Evolutionary conservation across 2,888 invertebrate species (phyloP), one percentile per base, ranked within the genome.

Genomic region (Nymphalis c-album): DNA sequence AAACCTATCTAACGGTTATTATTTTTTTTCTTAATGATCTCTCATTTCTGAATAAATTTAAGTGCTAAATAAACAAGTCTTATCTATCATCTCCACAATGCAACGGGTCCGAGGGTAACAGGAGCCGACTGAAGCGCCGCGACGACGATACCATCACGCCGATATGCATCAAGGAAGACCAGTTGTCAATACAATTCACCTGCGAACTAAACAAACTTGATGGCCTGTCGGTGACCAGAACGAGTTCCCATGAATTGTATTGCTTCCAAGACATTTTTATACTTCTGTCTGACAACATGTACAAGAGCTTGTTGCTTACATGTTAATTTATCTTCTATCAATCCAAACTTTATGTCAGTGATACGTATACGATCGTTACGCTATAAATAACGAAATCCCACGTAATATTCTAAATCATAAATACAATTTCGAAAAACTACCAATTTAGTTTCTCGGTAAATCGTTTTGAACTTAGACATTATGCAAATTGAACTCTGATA

Each of bases 131-230:
- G 87, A 89, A 90, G 88, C 87, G 90, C 90, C 90, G 91, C 86
- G 78, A 75, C 78, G 78, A 77, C 84, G 91, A 91, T 91, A 91
- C 85, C 87, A 91, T 91, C 91, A 90, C 88, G 78, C 88, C 87
- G 91, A 91, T 92, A 91, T 79, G 84, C 85, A 92, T 92, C 91
- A 90, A 91, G 91, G 91, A 91, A 91, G 91, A 90, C 91, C 88
- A 90, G 85, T 89, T 90, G 91, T 92, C 91, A 91, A 91, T 91
- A 91, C 91, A 89, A 87, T 88, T 91, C 91, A 91, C 90, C 87
- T 89, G 91, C 85, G 80, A 83, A 78, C 81, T 80, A 78, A 80
- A 67, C 77, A 73, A 74, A 83, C 86, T 85, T 88, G 90, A 90
- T 87, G 88, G 85, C 78, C 85, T 83, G 87, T 88, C 88, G 75